Evolutionary conservation across 2,113 vertebrate genomes (phyloP).

Genomic region (Cynopterus brachyotis): DNA sequence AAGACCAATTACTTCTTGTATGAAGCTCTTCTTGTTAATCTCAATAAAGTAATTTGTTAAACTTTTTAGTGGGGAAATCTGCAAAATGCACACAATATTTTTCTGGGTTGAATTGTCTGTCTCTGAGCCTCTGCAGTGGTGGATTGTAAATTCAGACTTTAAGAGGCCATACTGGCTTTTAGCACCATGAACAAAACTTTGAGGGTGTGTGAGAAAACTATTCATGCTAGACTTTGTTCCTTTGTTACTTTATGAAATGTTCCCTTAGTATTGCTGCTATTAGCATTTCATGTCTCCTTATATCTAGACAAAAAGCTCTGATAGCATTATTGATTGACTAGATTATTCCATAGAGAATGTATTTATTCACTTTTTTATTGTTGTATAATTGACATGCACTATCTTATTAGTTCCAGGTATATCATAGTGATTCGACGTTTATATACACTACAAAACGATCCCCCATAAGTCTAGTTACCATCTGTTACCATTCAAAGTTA

Average conservation of each 20-base stretch:
- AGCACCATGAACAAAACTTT: not conserved
- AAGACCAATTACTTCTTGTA: not conserved
- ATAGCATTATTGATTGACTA: not conserved
- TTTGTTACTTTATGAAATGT: constrained; percentile 30
- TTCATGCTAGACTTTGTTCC: not conserved
- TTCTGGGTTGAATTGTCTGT: not conserved
- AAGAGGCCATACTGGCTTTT: not conserved
- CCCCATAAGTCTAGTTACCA: not conserved
- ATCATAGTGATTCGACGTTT: not conserved
- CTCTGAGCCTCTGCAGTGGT: not conserved
- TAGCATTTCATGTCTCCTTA: not conserved
- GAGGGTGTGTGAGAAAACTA: not conserved
- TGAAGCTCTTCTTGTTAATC: not conserved
- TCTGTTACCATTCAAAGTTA: not conserved
- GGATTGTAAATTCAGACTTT: not conserved
- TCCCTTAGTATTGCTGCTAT: not conserved
- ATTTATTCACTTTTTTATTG: not conserved
- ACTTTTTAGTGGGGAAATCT: not conserved
- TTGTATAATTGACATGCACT: not conserved
- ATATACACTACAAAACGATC: not conserved
- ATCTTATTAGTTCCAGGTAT: not conserved
- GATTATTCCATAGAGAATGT: not conserved
- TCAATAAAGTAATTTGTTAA: not conserved
- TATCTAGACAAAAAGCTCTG: not conserved
- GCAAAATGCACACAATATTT: not conserved